Conservation (phyloP, 2,113 vertebrate species). For the Serilophus lunatus region DNA sequence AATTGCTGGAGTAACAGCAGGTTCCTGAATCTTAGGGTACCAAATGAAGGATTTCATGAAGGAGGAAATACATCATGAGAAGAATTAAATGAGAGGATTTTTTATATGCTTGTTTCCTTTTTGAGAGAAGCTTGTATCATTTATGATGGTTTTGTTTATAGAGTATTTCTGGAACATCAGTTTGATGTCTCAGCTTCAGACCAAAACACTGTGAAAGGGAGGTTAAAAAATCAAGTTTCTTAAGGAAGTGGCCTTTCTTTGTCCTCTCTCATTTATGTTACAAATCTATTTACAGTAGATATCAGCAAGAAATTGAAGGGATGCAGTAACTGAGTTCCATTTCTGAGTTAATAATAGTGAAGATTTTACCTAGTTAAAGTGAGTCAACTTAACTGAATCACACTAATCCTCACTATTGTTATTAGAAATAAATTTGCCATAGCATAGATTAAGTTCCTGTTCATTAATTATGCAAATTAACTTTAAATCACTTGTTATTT, state of each 20-base stretch:
- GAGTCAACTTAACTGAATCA: not conserved
- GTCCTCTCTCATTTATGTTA: not conserved
- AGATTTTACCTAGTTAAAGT: not conserved
- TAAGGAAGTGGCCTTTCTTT: not conserved
- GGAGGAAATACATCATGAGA: not conserved
- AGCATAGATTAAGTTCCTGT: not conserved
- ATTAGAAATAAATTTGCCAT: not conserved
- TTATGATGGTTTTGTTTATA: not conserved
- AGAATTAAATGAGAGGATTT: not conserved
- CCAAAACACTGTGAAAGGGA: not conserved
- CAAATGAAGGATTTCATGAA: constrained; percentile 10
- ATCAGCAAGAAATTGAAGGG: not conserved
- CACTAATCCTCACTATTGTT: not conserved
- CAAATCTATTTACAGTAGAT: not conserved
- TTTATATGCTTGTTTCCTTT: not conserved
- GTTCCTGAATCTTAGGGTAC: not conserved
- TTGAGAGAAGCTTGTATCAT: not conserved
- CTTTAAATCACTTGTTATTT: not conserved
- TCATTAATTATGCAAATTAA: not conserved
- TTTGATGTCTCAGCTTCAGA: not conserved
- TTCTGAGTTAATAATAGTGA: not conserved
- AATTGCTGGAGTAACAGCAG: constrained; percentile 53
- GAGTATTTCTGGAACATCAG: not conserved
- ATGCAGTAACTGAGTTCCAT: not conserved
- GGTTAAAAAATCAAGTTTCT: not conserved